A percentile compares a stretch with the other conserved stretches of the same genome.
These are phyloP conservation scores for Emydocephalus ijimae DNA, from an alignment of 2,113 vertebrate species.

Conservation along the genomic window DNA sequence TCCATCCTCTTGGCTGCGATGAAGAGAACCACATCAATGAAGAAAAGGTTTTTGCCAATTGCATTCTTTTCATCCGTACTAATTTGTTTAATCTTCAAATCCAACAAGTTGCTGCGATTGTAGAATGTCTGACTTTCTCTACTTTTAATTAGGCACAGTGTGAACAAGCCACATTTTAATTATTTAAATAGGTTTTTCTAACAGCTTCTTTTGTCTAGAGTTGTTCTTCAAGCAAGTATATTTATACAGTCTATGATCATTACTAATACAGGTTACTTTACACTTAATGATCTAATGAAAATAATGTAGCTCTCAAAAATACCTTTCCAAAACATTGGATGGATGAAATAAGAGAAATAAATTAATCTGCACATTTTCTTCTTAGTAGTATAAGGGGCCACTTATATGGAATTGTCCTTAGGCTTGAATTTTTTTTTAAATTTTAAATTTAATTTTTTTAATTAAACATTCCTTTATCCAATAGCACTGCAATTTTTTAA, in stretches of 20 bases:
- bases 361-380: conserved; percentile 43
- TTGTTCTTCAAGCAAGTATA: conserved; percentile 55
- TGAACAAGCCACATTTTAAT: conserved; percentile 52
- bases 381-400: conserved; percentile 39
- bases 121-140: conserved; percentile 42
- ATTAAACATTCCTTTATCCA: conserved; percentile 61
- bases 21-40: conserved; percentile 49
- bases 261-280: conserved; percentile 72
- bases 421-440: conserved; percentile 50
- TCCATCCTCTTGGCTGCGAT: conserved; percentile 89
- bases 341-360: conserved; percentile 42
- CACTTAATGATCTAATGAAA: conserved; percentile 63
- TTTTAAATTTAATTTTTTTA: conserved; percentile 22
- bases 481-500: conserved; percentile 58
- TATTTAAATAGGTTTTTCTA: conserved; percentile 54
- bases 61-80: conserved; percentile 37
- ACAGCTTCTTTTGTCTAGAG: conserved; percentile 54
- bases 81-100: background rate
- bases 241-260: conserved; percentile 53
- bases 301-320: conserved; percentile 46
- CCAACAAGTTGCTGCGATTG: conserved; percentile 29
- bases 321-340: conserved; percentile 44
- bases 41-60: conserved; percentile 25
- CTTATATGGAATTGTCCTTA: conserved; percentile 53
- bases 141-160: conserved; percentile 49